Percentiles rank a stretch among this genome's conserved stretches.
Conservation (phyloP, 2,888 invertebrate species). For the Phalera bucephala region DNA sequence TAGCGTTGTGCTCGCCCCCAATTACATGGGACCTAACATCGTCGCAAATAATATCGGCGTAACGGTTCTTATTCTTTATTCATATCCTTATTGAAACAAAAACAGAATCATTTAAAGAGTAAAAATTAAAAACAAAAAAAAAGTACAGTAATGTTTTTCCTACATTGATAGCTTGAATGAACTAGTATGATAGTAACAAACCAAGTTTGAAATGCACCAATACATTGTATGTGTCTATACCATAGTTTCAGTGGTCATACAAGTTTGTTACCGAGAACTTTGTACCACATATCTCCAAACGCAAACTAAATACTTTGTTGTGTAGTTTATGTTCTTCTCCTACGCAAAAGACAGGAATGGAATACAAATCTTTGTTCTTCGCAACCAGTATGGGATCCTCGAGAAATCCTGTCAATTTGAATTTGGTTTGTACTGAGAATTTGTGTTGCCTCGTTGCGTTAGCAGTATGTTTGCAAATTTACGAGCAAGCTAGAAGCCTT, state of each 20-base stretch:
- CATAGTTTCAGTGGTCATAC: not conserved
- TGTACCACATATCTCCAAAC: constrained; percentile 3
- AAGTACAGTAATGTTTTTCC: too few species aligned
- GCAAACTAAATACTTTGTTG: constrained; percentile 25
- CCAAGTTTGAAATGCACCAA: too few species aligned
- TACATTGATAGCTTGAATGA: too few species aligned
- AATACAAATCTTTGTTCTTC: constrained; percentile 39
- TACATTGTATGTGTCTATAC: too few species aligned
- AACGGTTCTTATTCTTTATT: too few species aligned
- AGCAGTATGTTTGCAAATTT: constrained; percentile 56
- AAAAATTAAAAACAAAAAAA: too few species aligned
- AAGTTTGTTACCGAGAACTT: not conserved
- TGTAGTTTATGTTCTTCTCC: constrained; percentile 24
- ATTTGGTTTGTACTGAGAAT: constrained; percentile 47
- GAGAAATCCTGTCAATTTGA: constrained; percentile 65
- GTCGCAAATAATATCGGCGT: too few species aligned
- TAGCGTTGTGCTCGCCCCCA: too few species aligned
- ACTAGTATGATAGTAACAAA: too few species aligned
- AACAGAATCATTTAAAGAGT: too few species aligned
- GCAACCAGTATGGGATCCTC: constrained; percentile 42
- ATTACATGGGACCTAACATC: too few species aligned
- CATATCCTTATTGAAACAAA: too few species aligned
- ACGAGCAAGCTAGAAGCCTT: constrained; percentile 25
- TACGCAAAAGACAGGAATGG: constrained; percentile 28
- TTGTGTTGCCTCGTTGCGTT: constrained; percentile 55